Percentiles rank a stretch among this genome's conserved stretches.
Evolutionary conservation across 2,797 vertebrate species (phyloP).

Genomic region (Poeciliopsis infans): DNA sequence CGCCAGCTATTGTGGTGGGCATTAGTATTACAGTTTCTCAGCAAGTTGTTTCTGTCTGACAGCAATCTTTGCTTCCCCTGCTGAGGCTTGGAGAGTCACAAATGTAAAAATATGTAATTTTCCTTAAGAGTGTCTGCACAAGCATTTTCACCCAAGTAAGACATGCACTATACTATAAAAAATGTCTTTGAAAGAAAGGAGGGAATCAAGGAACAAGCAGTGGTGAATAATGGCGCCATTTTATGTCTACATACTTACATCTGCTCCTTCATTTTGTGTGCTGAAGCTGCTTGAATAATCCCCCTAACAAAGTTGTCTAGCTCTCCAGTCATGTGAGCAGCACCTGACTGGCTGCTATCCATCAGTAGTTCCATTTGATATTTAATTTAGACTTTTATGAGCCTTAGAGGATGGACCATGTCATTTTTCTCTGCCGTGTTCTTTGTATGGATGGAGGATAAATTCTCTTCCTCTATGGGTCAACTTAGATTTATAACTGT

Average conservation of each 20-base stretch:
- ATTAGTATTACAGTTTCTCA: slow-evolving; percentile 69
- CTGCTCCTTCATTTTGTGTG: slow-evolving; percentile 46
- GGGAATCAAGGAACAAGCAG: slow-evolving; percentile 50
- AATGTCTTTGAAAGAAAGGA: slow-evolving; percentile 50
- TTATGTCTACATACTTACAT: slow-evolving; percentile 42
- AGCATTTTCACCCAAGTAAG: slow-evolving; percentile 55
- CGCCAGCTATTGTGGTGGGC: slow-evolving; percentile 72
- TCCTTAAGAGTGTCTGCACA: slow-evolving; percentile 47
- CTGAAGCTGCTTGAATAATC: slow-evolving; percentile 60
- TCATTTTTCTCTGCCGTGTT: slow-evolving; percentile 76
- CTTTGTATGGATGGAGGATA: slow-evolving; percentile 78
- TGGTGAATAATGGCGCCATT: slow-evolving; percentile 53
- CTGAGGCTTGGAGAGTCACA: slow-evolving; percentile 65
- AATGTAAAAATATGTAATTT: slow-evolving; percentile 78
- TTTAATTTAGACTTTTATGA: slow-evolving; percentile 88
- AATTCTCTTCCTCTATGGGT: slow-evolving; percentile 78
- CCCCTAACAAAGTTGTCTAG: slow-evolving; percentile 81
- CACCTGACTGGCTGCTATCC: slow-evolving; percentile 80
- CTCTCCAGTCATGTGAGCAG: slow-evolving; percentile 77
- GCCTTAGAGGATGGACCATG: slow-evolving; percentile 82
- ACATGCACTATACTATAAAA: slow-evolving; percentile 40
- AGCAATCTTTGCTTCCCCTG: slow-evolving; percentile 68
- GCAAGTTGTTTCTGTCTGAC: slow-evolving; percentile 69
- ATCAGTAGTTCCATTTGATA: slow-evolving; percentile 86
- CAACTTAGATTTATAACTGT: slow-evolving; percentile 75